A percentile compares a stretch with the other conserved stretches of the same genome.
phyloP scores from a whole-genome alignment of 2,888 invertebrate species.

The Graphium colonna region DNA sequence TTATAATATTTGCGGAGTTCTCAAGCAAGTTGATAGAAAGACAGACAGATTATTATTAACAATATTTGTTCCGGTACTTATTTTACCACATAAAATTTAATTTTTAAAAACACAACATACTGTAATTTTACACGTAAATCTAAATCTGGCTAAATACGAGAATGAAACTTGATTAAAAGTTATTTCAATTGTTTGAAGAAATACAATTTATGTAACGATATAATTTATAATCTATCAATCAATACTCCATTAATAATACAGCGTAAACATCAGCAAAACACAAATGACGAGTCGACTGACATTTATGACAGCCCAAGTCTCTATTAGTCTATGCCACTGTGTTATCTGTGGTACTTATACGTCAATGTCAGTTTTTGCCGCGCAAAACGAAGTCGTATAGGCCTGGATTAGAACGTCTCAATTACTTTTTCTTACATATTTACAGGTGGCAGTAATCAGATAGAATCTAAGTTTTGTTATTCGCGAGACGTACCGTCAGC shows the following conservation, averaged over 20 bases:
- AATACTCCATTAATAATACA: not conserved
- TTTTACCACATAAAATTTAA: no score
- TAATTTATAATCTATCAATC: no score
- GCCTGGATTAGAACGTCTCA: constrained; percentile 17
- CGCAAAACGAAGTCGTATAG: constrained; percentile 6
- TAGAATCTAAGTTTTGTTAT: constrained; percentile 23
- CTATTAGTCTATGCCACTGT: not conserved
- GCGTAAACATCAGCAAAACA: not conserved
- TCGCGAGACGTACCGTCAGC: constrained; percentile 15
- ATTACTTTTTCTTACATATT: constrained; percentile 22
- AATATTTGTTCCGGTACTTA: no score
- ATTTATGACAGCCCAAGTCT: not conserved
- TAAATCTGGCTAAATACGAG: no score
- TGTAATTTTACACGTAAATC: no score
- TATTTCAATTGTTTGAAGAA: no score
- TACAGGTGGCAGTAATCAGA: constrained; percentile 23
- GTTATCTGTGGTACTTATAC: constrained; percentile 2
- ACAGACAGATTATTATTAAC: no score
- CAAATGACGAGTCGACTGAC: not conserved
- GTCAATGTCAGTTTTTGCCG: constrained; percentile 14
- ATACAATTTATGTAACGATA: no score
- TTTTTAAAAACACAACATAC: no score
- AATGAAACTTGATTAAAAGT: no score
- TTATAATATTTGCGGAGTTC: no score
- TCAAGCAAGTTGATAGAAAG: no score